Conservation (phyloP, 2,888 invertebrate species). For the Cotesia congregata region DNA sequence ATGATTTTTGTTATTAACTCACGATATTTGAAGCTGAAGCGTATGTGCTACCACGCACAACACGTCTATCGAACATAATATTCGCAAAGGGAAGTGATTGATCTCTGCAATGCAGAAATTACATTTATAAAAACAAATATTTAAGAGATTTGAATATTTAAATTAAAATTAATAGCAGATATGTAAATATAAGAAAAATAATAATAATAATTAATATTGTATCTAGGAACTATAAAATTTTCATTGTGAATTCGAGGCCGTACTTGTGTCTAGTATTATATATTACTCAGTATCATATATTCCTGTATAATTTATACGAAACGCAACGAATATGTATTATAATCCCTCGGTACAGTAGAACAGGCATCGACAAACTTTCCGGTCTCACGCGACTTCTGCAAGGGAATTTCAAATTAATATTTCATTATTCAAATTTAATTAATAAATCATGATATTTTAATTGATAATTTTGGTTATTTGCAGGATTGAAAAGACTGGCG, state of each 20-base stretch:
- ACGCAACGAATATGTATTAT: conserved; percentile 30
- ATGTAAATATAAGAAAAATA: not conserved
- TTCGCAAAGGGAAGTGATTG: conserved; percentile 78
- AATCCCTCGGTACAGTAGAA: conserved; percentile 31
- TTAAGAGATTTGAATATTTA: not conserved
- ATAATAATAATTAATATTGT: not conserved
- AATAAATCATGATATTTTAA: conserved; percentile 1
- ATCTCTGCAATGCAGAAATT: conserved; percentile 69
- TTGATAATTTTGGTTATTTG: not conserved
- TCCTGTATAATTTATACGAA: conserved; percentile 19
- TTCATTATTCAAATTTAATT: conserved; percentile 22
- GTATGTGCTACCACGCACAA: conserved; percentile 88
- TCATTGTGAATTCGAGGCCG: conserved; percentile 12
- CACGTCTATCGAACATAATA: conserved; percentile 91
- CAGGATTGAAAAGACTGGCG: conserved; percentile 2
- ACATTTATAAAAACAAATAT: not conserved
- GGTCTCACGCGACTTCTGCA: conserved; percentile 27
- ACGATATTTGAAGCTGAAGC: conserved; percentile 69
- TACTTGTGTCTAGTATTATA: not conserved
- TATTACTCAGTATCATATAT: not conserved
- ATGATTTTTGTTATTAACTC: conserved; percentile 49
- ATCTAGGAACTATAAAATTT: not conserved
- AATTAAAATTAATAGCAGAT: not conserved
- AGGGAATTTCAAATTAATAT: conserved; percentile 11
- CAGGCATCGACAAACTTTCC: conserved; percentile 47